Evolutionary conservation across 2,888 invertebrate genomes (phyloP).

Genomic region (Agonopterix alstromeriana): DNA sequence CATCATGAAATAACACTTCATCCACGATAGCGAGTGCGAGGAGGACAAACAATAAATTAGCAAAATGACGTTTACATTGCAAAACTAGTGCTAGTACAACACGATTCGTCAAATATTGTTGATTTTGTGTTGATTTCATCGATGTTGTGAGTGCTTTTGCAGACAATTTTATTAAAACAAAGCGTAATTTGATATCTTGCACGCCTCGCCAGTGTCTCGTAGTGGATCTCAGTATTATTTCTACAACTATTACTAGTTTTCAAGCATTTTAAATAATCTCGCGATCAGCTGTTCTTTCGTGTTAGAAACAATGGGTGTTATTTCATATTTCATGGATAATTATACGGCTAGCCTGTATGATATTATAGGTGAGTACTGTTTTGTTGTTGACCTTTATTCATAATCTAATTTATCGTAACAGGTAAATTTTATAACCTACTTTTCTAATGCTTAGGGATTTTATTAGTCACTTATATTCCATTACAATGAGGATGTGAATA

Average conservation of each 20-base stretch:
- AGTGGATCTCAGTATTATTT: constrained; percentile 19
- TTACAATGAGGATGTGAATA: too few relatives aligned
- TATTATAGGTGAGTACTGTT: constrained; percentile 51
- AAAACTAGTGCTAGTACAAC: too few relatives aligned
- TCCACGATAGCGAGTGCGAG: too few relatives aligned
- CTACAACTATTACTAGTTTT: constrained; percentile 12
- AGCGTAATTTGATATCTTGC: constrained; percentile 26
- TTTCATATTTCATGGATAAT: constrained; percentile 53
- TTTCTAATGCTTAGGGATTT: too few relatives aligned
- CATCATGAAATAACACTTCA: too few relatives aligned
- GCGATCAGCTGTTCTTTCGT: constrained; percentile 22
- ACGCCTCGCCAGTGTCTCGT: constrained; percentile 15
- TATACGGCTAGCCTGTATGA: constrained; percentile 60
- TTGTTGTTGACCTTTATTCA: neutral
- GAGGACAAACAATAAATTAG: too few relatives aligned
- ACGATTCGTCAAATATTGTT: too few relatives aligned
- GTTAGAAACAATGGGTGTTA: constrained; percentile 43
- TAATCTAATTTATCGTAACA: neutral
- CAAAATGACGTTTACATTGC: too few relatives aligned
- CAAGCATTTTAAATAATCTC: constrained; percentile 6
- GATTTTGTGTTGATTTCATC: neutral
- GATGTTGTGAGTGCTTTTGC: neutral
- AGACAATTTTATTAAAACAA: constrained; percentile 6
- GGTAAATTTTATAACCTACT: too few relatives aligned
- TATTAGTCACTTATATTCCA: too few relatives aligned